These are phyloP conservation scores for Tridacna gigas DNA, from an alignment of 2,888 invertebrate genomes.

Conservation along the genomic window DNA sequence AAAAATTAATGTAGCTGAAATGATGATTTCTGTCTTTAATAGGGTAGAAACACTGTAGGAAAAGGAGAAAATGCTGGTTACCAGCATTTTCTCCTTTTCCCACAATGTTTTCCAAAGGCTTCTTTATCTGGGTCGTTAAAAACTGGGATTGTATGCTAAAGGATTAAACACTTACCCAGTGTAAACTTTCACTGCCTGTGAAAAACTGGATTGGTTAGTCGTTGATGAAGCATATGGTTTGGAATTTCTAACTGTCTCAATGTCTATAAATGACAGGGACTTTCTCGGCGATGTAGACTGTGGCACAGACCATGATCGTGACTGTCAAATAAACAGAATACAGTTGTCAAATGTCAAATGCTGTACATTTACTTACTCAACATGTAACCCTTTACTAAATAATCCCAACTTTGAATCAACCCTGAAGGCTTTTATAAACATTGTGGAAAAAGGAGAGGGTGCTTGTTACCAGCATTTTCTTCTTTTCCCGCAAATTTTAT, in stretches of 20 bases:
- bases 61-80: constrained; percentile 2
- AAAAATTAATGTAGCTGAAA: background rate
- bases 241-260: constrained; percentile 51
- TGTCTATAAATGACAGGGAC: constrained; percentile 65
- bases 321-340: constrained; percentile 53
- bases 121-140: background rate
- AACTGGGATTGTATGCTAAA: background rate
- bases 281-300: constrained; percentile 69
- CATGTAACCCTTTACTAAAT: background rate
- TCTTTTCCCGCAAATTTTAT: background rate
- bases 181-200: constrained; percentile 68
- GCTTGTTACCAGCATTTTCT: background rate
- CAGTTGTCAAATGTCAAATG: background rate
- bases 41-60: background rate
- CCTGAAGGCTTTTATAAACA: background rate
- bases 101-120: background rate
- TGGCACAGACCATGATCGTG: constrained; percentile 69
- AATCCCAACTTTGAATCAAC: background rate
- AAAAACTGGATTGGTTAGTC: constrained; percentile 56
- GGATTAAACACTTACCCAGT: constrained; percentile 64
- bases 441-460: background rate
- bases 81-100: background rate
- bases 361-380: background rate
- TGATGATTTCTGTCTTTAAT: background rate
- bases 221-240: constrained; percentile 22